Evolutionary conservation across 2,888 invertebrate species (phyloP).

Genomic region (Isoperla grammatica): DNA sequence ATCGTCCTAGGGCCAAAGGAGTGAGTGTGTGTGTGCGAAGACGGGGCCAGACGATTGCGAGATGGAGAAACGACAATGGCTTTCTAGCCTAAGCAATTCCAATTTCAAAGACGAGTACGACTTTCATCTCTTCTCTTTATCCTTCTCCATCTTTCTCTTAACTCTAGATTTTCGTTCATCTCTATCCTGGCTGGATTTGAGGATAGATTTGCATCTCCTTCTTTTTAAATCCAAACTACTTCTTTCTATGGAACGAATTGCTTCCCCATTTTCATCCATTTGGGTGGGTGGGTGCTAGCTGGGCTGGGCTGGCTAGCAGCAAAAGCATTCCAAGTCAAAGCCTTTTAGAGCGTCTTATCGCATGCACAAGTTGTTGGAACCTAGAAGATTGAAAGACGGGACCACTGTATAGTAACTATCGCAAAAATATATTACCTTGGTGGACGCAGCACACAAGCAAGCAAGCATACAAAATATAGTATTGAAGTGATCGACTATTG

Average conservation of each 20-base stretch:
- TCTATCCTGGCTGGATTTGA: constrained; percentile 5
- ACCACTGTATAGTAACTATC: no score
- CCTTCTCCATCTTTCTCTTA: constrained; percentile 12
- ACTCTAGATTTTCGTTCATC: constrained; percentile 6
- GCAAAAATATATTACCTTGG: no score
- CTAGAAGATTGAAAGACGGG: constrained; percentile 11
- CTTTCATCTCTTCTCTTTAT: constrained; percentile 22
- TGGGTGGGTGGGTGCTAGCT: neutral
- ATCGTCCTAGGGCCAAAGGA: neutral
- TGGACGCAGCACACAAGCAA: no score
- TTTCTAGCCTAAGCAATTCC: constrained; percentile 26
- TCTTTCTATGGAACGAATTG: constrained; percentile 28
- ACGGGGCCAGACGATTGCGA: neutral
- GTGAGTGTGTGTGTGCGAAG: neutral
- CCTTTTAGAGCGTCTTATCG: constrained; percentile 22
- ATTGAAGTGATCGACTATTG: no score
- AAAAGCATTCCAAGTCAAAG: constrained; percentile 26
- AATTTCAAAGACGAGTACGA: constrained; percentile 29
- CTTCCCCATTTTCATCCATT: constrained; percentile 27
- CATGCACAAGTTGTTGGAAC: constrained; percentile 7
- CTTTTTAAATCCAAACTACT: constrained; percentile 25
- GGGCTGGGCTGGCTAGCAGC: neutral
- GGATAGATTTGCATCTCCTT: constrained; percentile 14
- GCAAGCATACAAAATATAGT: no score
- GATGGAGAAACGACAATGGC: constrained; percentile 27